phyloP scores from a whole-genome alignment of 2,797 vertebrate species.

The Squalus acanthias region DNA sequence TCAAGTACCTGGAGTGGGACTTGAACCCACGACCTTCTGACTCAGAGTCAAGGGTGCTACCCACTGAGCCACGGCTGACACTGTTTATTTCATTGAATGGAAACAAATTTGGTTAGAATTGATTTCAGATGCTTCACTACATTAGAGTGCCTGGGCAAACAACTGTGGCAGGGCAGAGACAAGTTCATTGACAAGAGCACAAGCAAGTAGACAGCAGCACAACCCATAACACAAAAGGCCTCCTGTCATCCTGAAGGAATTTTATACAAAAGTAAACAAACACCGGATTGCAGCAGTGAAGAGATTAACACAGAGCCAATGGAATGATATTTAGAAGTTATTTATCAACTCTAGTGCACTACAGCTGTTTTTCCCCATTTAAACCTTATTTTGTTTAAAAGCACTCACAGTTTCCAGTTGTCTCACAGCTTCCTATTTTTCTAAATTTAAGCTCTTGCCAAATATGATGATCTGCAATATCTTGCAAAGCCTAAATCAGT shows the following conservation, averaged over 20 bases:
- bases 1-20: too few species aligned
- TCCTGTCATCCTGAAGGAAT: slow-evolving; percentile 18
- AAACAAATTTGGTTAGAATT: slow-evolving; percentile 18
- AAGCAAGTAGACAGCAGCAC: background rate
- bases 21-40: too few species aligned
- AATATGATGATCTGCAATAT: background rate
- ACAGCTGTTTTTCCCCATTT: background rate
- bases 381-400: slow-evolving; percentile 1
- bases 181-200: background rate
- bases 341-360: slow-evolving; percentile 1
- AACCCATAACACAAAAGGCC: background rate
- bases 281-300: slow-evolving; percentile 23
- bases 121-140: background rate
- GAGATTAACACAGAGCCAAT: background rate
- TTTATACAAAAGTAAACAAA: slow-evolving; percentile 17
- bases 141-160: background rate
- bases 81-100: background rate
- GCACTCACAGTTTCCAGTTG: background rate
- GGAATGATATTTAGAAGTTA: slow-evolving; percentile 9
- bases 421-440: background rate
- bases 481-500: background rate
- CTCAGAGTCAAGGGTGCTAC: too few species aligned
- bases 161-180: background rate
- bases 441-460: background rate
- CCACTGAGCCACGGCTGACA: too few species aligned